Base-by-base conservation (phyloP, 1,140 invertebrate species). In the Chironomus tepperi region DNA sequence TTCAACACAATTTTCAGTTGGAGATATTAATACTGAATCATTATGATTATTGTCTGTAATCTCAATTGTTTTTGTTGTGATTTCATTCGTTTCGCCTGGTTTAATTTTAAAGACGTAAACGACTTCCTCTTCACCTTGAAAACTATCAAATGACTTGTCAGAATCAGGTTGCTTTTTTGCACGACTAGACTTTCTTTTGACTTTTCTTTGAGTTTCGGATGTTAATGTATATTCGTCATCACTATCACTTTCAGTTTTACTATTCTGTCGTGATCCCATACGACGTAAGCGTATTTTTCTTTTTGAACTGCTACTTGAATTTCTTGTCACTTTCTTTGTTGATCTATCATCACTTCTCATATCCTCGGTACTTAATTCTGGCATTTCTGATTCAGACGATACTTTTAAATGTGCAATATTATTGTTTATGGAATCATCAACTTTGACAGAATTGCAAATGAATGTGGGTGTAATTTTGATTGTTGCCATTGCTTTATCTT, bases 231-330 rank as follows among this genome's bases (percentile, higher is more conserved):
- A 77, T 75, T 86, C 83, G 76, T 78, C 78, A 73, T 81, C 84
- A 77, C 78, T 81, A 73, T 84, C 83, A 76, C 81, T 82, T 76
- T 82, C 81, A n/a, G 81, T 82, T 76, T 82, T 82, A 75, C 80
- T 82, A 74, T 81, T 82, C 75, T 82, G 81, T 0, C 81, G 77
- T 0, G 81, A 82, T 0, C 81, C 81, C 76, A 81, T 79, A 74
- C 82, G 81, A n/a, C 81, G 78, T n/a, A 82, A 75, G 0, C 81
- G 79, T 73, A 75, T 18, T 42, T 81, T 78, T 74, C 81, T 82
- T 43, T 82, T 82, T n/a, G 78, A 78, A 65, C 77, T 76, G 0
- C 75, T 76, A 77, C 74, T 75, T 10, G 64, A n/a, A 19, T 12
- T 75, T 74, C n/a, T 73, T 10, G 9, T 74, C 5, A 42, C 47